A percentile compares a stretch with the other conserved stretches of the same genome.
Conservation (phyloP, 2,888 invertebrate species). For the Temnothorax rugatulus region DNA sequence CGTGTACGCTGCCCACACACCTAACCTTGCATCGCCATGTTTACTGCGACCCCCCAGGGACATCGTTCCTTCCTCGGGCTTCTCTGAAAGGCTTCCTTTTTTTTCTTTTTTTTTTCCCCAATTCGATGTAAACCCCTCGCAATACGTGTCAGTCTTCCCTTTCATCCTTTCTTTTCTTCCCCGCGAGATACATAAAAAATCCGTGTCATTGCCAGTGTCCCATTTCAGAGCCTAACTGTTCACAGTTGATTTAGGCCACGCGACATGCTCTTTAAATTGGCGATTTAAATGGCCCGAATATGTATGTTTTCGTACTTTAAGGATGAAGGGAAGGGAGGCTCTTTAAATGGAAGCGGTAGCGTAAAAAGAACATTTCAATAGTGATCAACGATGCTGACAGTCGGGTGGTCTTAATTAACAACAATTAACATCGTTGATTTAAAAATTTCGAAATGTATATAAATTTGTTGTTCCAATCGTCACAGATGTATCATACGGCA, state of each 20-base stretch:
- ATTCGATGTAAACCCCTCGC: too few relatives aligned
- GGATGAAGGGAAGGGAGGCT: not conserved
- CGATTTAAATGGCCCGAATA: not conserved
- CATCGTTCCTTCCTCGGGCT: not conserved
- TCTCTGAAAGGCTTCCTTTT: not conserved
- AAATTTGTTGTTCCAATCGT: not conserved
- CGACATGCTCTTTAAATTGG: not conserved
- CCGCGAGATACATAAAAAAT: not conserved
- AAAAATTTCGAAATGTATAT: not conserved
- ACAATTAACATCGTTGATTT: not conserved
- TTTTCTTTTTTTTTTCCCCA: too few relatives aligned
- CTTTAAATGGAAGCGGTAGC: not conserved
- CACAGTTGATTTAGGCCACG: not conserved
- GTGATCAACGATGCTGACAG: not conserved
- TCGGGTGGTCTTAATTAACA: not conserved
- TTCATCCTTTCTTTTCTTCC: not conserved
- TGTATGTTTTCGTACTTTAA: not conserved
- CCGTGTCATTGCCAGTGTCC: not conserved
- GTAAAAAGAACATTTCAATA: not conserved
- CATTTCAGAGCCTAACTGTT: not conserved
- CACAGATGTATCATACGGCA: not conserved
- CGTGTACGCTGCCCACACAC: constrained; percentile 30
- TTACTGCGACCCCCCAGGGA: constrained; percentile 46
- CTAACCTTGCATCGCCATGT: constrained; percentile 74
- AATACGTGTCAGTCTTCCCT: not conserved